These are phyloP conservation scores for Phoebastria nigripes DNA, from an alignment of 2,797 vertebrate genomes.

Conservation along the genomic window DNA sequence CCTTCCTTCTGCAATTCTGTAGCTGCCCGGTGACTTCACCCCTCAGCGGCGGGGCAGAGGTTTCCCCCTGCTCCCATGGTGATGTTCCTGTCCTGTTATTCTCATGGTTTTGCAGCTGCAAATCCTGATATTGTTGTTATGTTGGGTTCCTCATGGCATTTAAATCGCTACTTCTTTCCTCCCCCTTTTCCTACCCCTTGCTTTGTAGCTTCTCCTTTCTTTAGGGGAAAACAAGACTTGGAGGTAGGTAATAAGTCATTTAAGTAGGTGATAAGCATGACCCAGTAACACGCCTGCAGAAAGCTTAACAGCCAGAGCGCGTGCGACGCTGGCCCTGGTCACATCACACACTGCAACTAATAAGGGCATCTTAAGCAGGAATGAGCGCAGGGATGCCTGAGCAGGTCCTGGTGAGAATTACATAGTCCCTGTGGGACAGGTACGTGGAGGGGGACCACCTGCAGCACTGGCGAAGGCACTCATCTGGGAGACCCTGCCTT, in stretches of 20 bases:
- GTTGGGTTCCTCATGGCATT: background rate
- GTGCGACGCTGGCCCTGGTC: rapidly evolving
- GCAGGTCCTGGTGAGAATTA: background rate
- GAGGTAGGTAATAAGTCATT: background rate
- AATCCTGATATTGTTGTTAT: background rate
- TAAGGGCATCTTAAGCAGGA: background rate
- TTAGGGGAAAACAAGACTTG: background rate
- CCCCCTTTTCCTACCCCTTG: background rate
- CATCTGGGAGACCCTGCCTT: rapidly evolving
- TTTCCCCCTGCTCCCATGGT: background rate
- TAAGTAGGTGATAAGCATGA: rapidly evolving
- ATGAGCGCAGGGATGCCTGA: background rate
- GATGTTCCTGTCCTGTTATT: background rate
- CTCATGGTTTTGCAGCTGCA: background rate
- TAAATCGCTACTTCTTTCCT: background rate
- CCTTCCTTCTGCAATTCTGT: background rate
- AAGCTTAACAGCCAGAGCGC: background rate
- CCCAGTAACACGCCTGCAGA: background rate
- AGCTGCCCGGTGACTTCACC: rapidly evolving
- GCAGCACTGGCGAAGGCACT: background rate
- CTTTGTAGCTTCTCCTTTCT: background rate
- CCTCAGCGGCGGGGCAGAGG: background rate
- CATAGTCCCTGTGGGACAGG: background rate
- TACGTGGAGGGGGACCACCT: too few relatives aligned
- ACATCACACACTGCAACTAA: background rate